A percentile compares a stretch with the other conserved stretches of the same genome.
Evolutionary conservation across 1,140 invertebrate species (phyloP).

Genomic region (Drosophila virilis): DNA sequence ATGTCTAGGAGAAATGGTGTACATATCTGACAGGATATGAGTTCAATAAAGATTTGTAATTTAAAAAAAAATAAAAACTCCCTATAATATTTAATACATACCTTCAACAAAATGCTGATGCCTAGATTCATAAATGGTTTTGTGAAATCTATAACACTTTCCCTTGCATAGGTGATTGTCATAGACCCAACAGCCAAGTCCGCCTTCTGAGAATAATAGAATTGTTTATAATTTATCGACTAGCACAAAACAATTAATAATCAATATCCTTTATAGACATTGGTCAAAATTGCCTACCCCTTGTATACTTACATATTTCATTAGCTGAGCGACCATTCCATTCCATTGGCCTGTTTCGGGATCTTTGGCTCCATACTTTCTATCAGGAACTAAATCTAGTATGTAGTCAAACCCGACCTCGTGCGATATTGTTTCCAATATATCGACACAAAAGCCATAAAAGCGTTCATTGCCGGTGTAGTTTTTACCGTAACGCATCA

Average conservation of each 20-base stretch:
- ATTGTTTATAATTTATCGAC: too few species aligned
- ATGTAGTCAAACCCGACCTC: conserved; percentile 97
- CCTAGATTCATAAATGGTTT: conserved; percentile 96
- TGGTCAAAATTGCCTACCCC: too few species aligned
- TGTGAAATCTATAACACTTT: conserved; percentile 97
- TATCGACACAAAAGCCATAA: conserved; percentile 98
- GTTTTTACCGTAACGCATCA: conserved; percentile 93
- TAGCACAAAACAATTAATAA: neutral
- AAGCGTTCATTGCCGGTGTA: conserved; percentile 95
- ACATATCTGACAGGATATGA: too few species aligned
- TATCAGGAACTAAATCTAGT: conserved; percentile 95
- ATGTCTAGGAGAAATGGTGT: too few species aligned
- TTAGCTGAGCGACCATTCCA: conserved; percentile 88
- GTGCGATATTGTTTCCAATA: conserved; percentile 93
- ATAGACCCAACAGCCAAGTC: conserved; percentile 96
- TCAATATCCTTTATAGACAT: too few species aligned
- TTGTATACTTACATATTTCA: conserved; percentile 74
- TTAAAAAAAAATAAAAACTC: too few species aligned
- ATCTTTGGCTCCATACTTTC: conserved; percentile 96
- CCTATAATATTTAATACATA: conserved; percentile 78
- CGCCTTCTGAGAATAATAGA: conserved; percentile 86
- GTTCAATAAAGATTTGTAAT: too few species aligned
- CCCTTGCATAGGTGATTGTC: conserved; percentile 96
- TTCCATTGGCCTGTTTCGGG: conserved; percentile 97
- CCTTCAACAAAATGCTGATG: conserved; percentile 94